Evolutionary conservation across 2,113 vertebrate species (phyloP).

Genomic region (Boleophthalmus pectinirostris): DNA sequence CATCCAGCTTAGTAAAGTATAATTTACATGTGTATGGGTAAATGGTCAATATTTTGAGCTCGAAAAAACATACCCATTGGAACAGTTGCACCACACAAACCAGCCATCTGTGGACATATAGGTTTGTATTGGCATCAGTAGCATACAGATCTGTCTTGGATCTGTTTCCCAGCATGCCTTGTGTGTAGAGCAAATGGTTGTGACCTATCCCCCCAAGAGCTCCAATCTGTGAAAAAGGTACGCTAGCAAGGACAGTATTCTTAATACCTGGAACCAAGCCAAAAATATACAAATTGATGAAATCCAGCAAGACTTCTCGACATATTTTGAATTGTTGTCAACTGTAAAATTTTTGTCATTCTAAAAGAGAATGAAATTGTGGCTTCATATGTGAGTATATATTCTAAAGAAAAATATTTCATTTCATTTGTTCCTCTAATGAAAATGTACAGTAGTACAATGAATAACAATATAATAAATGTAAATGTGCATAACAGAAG

Average conservation of each 20-base stretch:
- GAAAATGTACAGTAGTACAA: no score
- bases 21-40: not conserved
- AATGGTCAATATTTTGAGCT: not conserved
- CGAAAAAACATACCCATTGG: slow-evolving; percentile 16
- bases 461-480: no score
- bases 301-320: no score
- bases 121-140: slow-evolving; percentile 39
- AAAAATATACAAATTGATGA: no score
- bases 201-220: slow-evolving; percentile 56
- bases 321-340: no score
- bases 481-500: no score
- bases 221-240: slow-evolving; percentile 30
- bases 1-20: not conserved
- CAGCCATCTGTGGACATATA: slow-evolving; percentile 62
- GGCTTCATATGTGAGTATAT: slow-evolving; percentile 2
- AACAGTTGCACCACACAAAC: slow-evolving; percentile 24
- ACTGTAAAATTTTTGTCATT: no score
- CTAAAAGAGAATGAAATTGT: not conserved
- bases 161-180: slow-evolving; percentile 62
- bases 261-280: not conserved
- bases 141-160: slow-evolving; percentile 46
- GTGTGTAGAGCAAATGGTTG: slow-evolving; percentile 60
- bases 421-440: no score
- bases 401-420: no score
- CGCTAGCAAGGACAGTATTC: slow-evolving; percentile 1